Evolutionary conservation across 1,140 invertebrate species (phyloP), one percentile per base, ranked within the genome.

Genomic region (Macrostomum lignano): DNA sequence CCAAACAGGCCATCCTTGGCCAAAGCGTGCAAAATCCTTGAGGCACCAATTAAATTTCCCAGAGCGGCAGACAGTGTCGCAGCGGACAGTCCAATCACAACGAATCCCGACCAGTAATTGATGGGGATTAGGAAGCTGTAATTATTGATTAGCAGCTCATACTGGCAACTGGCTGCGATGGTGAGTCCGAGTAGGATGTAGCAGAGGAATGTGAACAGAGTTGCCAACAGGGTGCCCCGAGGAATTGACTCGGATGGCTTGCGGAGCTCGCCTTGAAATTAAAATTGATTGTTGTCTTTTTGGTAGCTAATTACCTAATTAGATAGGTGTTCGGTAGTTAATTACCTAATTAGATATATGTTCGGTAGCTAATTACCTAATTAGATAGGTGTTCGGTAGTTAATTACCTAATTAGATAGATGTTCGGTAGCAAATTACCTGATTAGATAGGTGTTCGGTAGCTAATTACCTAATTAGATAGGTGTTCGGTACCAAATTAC

Each of bases 1-100:
- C 86, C 86, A 61, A 91, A 98, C 28, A 98, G 70, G 50, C 82
- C 72, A 61, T 98, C 88, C 53, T 88, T 84, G 2, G 82, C 78
- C 10, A 98, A 60, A 14, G 86, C 81, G 60, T 86, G 78, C 17
- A 98, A 55, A 22, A 98, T 79, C 47, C 88, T 60, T 9, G 81
- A 91, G 0, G 78, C 79, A 1, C 88, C 88, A 47, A 96, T 94
- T 19, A 94, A 63, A 60, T 93, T 94, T 41, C 78, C 88, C 15
- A 98, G 61, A 13, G 74, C 73, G 6, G 86, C 86, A 11, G 82
- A 93, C 44, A 93, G 76, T 7, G 86, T 93, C 0, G 86, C 82
- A 17, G 77, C 77, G 39, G 94, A 63, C 46, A 94, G 74, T 42
- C 82, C 88, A 44, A 94, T 65, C 9, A 76, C 69, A 1, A 93